A percentile compares a stretch with the other conserved stretches of the same genome.
Evolutionary conservation across 2,888 invertebrate species (phyloP).

Genomic region (Cecidostiba fungosa): DNA sequence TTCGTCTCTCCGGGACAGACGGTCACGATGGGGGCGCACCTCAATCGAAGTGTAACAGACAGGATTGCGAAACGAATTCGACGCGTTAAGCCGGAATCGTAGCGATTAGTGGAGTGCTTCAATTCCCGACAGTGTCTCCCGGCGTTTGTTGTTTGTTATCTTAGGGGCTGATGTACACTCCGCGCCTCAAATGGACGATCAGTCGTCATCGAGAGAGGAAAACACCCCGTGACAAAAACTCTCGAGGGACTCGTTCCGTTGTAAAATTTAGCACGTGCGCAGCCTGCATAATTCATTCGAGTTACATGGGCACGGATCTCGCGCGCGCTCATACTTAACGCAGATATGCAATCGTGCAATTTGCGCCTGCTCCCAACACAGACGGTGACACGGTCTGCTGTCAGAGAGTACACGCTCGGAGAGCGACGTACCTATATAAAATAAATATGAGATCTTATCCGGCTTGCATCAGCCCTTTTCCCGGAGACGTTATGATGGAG

Average conservation of each 20-base stretch:
- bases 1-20: background rate
- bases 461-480: background rate
- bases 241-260: background rate
- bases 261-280: background rate
- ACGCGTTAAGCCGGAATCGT: background rate
- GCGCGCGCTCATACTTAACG: background rate
- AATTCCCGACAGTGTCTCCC: background rate
- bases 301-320: background rate
- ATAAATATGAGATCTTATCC: conserved; percentile 51
- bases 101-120: background rate
- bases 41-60: background rate
- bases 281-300: background rate
- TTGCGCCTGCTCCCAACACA: background rate
- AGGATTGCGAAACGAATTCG: background rate
- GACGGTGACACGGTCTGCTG: background rate
- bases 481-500: background rate
- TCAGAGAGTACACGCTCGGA: background rate
- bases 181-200: background rate
- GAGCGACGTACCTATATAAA: background rate
- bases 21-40: background rate
- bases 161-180: no score
- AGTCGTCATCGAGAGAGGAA: background rate
- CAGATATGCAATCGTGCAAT: background rate
- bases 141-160: background rate
- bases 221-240: background rate